phyloP scores from a whole-genome alignment of 2,888 invertebrate species.

The Yponomeuta evonymella region DNA sequence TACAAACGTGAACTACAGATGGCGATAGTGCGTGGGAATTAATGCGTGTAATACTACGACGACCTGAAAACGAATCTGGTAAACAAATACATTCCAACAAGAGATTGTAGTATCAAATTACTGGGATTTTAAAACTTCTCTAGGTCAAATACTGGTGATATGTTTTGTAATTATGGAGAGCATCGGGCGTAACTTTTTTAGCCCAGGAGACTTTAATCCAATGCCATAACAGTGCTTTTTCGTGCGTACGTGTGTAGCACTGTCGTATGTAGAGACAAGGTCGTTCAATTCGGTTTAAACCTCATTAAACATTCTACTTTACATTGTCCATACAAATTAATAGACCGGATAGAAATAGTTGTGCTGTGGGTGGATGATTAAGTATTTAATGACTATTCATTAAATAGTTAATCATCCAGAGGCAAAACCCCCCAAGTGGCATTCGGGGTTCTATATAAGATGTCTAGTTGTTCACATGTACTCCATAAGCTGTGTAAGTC shows the following conservation, averaged over 20 bases:
- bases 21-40: neutral
- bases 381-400: no score
- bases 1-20: neutral
- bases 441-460: no score
- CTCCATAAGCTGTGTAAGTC: no score
- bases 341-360: no score
- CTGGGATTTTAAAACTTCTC: neutral
- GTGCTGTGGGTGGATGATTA: no score
- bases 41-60: neutral
- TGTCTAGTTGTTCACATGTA: no score
- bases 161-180: neutral
- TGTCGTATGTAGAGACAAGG: neutral
- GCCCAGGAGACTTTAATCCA: neutral
- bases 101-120: neutral
- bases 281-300: neutral
- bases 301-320: no score
- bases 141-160: neutral
- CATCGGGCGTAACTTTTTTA: neutral
- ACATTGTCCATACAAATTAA: no score
- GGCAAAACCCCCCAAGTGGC: no score
- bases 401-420: no score
- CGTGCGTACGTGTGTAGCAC: neutral
- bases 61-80: neutral
- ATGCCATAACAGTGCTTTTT: neutral
- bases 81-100: neutral